A percentile compares a stretch with the other conserved stretches of the same genome.
These are phyloP conservation scores for Mya arenaria DNA, from an alignment of 1,140 invertebrate species.

Conservation along the genomic window DNA sequence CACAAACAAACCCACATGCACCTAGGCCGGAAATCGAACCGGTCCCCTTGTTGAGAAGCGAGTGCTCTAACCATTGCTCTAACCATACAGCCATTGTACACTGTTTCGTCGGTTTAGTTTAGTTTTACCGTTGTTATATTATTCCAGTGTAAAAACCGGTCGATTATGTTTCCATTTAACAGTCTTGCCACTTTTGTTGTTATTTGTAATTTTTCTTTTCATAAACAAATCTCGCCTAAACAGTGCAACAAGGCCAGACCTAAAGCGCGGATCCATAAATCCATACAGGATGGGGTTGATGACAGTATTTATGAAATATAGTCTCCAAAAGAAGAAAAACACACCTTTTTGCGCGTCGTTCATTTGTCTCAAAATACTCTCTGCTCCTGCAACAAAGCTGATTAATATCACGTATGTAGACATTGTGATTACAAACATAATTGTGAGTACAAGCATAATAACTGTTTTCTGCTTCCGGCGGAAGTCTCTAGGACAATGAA, in stretches of 20 bases:
- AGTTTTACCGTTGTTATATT: too few relatives aligned
- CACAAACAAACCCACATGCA: too few relatives aligned
- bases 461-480: conserved; percentile 21
- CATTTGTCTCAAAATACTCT: background rate
- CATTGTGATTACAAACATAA: conserved; percentile 23
- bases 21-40: too few relatives aligned
- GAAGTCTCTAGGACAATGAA: background rate
- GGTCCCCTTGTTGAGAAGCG: too few relatives aligned
- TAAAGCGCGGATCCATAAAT: conserved; percentile 22
- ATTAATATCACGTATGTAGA: background rate
- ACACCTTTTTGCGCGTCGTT: background rate
- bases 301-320: conserved; percentile 25
- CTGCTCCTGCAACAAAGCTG: conserved; percentile 1
- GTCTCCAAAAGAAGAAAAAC: conserved; percentile 37
- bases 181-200: too few relatives aligned
- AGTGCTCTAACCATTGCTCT: too few relatives aligned
- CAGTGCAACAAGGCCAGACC: background rate
- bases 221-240: too few relatives aligned
- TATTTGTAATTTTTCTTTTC: too few relatives aligned
- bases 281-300: conserved; percentile 31
- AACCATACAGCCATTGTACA: too few relatives aligned
- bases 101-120: too few relatives aligned
- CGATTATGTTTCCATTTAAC: too few relatives aligned
- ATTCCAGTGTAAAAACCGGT: too few relatives aligned
- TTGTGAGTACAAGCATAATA: conserved; percentile 28